Evolutionary conservation across 2,888 invertebrate genomes (phyloP), one percentile per base, ranked within the genome.

Genomic region (Teleiodes luculella): DNA sequence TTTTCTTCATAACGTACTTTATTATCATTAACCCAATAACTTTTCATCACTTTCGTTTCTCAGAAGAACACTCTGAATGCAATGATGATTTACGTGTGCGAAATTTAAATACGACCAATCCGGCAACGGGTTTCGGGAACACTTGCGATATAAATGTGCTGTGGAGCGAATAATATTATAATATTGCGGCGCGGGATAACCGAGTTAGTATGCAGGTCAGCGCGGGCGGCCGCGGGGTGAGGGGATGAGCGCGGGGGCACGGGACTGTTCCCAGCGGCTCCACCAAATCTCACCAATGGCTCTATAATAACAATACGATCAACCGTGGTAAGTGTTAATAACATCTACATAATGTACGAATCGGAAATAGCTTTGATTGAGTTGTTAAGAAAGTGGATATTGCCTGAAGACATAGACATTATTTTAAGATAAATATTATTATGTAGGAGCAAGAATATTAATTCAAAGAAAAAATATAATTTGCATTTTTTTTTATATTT

Each of bases 71-170:
- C 13, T 24, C 43, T 20, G 10, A 43, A 43, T 43, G 43, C 30
- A 46, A 31, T 31, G 46, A 46, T 46, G 46, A 46, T 31, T 39
- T 51, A 51, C 51, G 51, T 41, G 51, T 41, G 41, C 7, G 18
- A 39, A 51, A 37, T 35, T 8, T 33, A 33, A 8, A 33, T 10
- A 43, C 43, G n/a, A 18, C 43, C 43, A 20, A 43, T 43, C 43
- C 13, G 24, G 41, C 41, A 10, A 20, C n/a, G 24, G 24, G 13
- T 43, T 43, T 13, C 5, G 43, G 43, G 43, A 43, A 43, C 43
- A 41, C 43, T 24, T n/a, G 43, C 43, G 24, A 24, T 43, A 43
- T 43, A 43, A 43, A 31, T 46, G 46, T 14, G 3, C n/a, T 46
- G 46, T 46, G 46, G 46, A 31, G 30, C 46, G 46, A 46, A 46